These are phyloP conservation scores for Acanthiza pusilla DNA, from an alignment of 2,797 vertebrate genomes.

Conservation along the genomic window DNA sequence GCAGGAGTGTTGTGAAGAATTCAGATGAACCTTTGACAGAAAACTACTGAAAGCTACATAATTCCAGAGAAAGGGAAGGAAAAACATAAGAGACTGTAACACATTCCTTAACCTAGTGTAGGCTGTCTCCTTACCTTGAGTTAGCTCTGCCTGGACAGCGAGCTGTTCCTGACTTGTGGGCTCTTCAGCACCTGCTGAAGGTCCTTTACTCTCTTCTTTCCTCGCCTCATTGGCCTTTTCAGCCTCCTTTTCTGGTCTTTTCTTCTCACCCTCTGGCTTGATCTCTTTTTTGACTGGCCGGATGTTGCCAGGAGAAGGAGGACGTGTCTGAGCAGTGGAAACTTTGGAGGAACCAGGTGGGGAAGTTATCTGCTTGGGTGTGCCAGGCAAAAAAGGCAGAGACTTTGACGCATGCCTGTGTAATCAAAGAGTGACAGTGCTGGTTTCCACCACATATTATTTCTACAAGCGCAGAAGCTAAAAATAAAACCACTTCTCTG, in stretches of 20 bases:
- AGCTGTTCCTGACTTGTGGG: slow-evolving; percentile 19
- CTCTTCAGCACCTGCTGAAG: slow-evolving; percentile 30
- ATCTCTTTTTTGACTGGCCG: slow-evolving; percentile 79
- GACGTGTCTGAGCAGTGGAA: slow-evolving; percentile 67
- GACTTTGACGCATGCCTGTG: slow-evolving; percentile 74
- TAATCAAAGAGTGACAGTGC: background rate
- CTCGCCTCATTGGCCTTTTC: slow-evolving; percentile 36
- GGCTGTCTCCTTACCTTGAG: slow-evolving; percentile 55
- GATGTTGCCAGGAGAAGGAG: slow-evolving; percentile 86
- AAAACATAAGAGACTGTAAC: background rate
- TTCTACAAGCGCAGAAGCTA: background rate
- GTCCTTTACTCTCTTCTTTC: slow-evolving; percentile 24
- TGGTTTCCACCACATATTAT: background rate
- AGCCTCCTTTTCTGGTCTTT: slow-evolving; percentile 59
- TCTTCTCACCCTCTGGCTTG: slow-evolving; percentile 73
- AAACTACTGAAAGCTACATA: background rate
- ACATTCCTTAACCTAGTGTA: background rate
- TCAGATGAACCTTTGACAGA: background rate
- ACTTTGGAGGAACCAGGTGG: slow-evolving; percentile 69
- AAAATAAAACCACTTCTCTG: background rate
- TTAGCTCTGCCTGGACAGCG: background rate
- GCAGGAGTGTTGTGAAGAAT: background rate
- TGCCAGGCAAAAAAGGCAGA: slow-evolving; percentile 72
- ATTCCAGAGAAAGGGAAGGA: background rate
- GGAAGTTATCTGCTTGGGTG: slow-evolving; percentile 79